Evolutionary conservation across 2,113 vertebrate species (phyloP), one percentile per base, ranked within the genome.

Genomic region (Emberiza fucata): DNA sequence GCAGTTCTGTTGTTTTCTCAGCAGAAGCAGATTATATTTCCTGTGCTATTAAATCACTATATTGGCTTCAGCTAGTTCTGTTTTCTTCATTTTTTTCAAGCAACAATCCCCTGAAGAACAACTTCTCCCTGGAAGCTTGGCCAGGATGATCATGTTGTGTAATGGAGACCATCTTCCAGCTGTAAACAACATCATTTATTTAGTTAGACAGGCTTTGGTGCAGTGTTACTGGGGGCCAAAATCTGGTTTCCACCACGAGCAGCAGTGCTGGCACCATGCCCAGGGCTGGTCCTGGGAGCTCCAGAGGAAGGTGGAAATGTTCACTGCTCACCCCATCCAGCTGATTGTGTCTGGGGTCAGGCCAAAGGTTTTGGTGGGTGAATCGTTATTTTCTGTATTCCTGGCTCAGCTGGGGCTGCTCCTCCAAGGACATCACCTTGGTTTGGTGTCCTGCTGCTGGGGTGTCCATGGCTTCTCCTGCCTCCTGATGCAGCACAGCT

Each of bases 141-240:
- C 94, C 63, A 59, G 31, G 53, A 51, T 40, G 24, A 40, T 66
- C 1, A 1, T 2, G 2, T 89, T 95, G 84, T 84, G 94, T 76
- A 95, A 94, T 54, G 59, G 57, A 61, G 44, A 60, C 40, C 53
- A 69, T 78, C 53, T 57, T 71, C 65, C 61, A 94, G 84, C 86
- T 94, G 84, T 89, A 95, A 96, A 95, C 88, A 95, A 60, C 72
- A 78, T 71, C 42, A 78, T 94, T 83, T 73, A 50, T 86, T 93
- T 78, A 54, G 42, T 80, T 54, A 56, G 65, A 81, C 56, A 71
- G 80, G 23, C 77, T 92, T 78, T 88, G 65, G 56, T 2, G 12
- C 42, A 44, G 42, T 29, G 45, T 76, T 69, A 25, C 15, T 42
- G 25, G 18, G 37, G 31, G 17, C 37, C 53, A 86, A 56, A 81